Conservation (phyloP, 2,113 vertebrate species). For the Ardeotis arabs region DNA sequence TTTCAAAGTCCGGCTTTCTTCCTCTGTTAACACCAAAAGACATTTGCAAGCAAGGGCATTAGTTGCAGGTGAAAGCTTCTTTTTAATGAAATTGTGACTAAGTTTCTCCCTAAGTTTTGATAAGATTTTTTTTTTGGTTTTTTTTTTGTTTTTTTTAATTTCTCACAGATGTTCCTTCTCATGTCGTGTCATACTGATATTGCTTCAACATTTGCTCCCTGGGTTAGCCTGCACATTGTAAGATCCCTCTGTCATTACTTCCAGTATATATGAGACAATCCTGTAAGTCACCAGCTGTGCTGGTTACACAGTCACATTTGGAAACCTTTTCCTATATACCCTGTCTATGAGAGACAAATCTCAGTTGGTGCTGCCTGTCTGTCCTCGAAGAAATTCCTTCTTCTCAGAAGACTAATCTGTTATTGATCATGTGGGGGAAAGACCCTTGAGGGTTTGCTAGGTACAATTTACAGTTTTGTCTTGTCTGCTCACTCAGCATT, state of each 20-base stretch:
- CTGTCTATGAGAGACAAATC: not conserved
- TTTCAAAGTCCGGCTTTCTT: constrained; percentile 4
- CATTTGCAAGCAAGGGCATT: not conserved
- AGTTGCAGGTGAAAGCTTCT: not conserved
- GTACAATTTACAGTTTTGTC: not conserved
- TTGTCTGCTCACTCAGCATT: not conserved
- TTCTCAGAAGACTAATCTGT: not conserved
- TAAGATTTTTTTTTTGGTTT: not conserved
- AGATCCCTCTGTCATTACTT: not conserved
- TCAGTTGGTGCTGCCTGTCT: not conserved
- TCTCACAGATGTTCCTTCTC: not conserved
- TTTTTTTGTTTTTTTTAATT: not conserved
- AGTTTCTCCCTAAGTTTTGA: not conserved
- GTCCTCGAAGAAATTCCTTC: not conserved
- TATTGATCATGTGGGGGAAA: not conserved
- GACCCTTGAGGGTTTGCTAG: not conserved
- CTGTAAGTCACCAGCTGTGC: not conserved
- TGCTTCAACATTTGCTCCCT: not conserved
- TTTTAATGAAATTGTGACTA: not conserved
- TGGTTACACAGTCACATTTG: not conserved
- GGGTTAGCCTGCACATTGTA: not conserved
- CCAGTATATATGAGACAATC: not conserved
- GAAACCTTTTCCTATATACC: not conserved
- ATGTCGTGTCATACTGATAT: not conserved
- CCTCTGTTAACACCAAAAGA: not conserved